Evolutionary conservation across 2,113 vertebrate genomes (phyloP).

Genomic region (Spermophilus dauricus): DNA sequence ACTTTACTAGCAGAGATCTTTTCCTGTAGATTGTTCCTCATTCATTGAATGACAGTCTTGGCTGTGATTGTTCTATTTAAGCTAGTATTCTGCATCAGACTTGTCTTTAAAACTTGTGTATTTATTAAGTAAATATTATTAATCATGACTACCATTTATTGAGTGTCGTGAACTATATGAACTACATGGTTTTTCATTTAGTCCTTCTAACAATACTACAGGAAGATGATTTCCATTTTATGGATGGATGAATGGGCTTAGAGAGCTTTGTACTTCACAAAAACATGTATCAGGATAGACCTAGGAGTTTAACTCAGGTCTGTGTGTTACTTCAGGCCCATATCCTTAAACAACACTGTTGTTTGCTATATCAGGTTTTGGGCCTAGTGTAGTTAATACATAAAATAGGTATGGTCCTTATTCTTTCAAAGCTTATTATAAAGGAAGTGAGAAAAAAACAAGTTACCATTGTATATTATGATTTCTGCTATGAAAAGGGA

Average conservation of each 20-base stretch:
- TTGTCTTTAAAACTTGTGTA: conserved; percentile 7
- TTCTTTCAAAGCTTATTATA: not conserved
- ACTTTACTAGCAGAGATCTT: not conserved
- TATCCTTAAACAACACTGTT: not conserved
- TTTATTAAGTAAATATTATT: conserved; percentile 27
- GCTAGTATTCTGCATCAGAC: conserved; percentile 18
- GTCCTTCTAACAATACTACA: not conserved
- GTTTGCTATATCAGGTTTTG: not conserved
- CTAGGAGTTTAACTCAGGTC: not conserved
- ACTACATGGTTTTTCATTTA: conserved; percentile 15
- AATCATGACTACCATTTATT: conserved; percentile 6
- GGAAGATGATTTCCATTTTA: conserved; percentile 40
- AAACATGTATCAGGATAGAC: not conserved
- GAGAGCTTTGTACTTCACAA: not conserved
- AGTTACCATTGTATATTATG: not conserved
- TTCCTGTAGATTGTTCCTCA: not conserved
- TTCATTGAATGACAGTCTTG: not conserved
- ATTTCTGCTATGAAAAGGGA: not conserved
- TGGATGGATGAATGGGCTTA: not conserved
- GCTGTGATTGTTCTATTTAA: not conserved
- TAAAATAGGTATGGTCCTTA: not conserved
- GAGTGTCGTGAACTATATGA: not conserved
- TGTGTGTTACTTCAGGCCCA: not conserved
- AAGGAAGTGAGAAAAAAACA: conserved; percentile 20
- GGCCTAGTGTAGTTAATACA: not conserved